These are phyloP conservation scores for Arctopsyche grandis DNA, from an alignment of 1,140 invertebrate species.

Conservation along the genomic window DNA sequence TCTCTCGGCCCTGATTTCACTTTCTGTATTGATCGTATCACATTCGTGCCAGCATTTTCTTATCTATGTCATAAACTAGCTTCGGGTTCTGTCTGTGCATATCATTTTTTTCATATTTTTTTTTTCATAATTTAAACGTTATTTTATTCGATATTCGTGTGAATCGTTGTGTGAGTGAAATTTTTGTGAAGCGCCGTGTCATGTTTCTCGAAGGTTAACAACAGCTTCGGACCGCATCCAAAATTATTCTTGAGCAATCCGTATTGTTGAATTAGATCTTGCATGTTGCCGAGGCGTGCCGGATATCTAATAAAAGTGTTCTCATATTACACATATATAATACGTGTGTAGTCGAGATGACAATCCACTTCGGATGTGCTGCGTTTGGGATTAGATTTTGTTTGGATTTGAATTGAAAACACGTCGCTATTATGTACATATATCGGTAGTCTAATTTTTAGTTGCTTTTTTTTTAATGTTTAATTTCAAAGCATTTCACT, in stretches of 20 bases:
- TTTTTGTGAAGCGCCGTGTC: neutral
- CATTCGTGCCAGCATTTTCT: neutral
- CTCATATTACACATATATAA: neutral
- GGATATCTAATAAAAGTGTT: constrained; percentile 18
- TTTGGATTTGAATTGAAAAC: neutral
- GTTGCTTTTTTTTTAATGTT: neutral
- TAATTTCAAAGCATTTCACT: neutral
- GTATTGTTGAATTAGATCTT: neutral
- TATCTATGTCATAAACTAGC: neutral
- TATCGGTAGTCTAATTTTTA: neutral
- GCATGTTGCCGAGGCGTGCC: neutral
- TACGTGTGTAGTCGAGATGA: neutral
- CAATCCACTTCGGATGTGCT: neutral
- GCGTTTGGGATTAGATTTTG: neutral
- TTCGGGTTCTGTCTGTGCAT: neutral
- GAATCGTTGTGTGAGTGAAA: neutral
- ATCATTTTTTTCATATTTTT: neutral
- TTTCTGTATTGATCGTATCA: constrained; percentile 26
- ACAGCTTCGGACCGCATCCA: neutral
- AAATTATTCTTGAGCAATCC: constrained; percentile 20
- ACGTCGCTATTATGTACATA: neutral
- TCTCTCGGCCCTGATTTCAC: constrained; percentile 25
- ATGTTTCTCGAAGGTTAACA: constrained; percentile 6
- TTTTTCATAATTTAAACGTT: too few species aligned
- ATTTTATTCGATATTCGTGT: too few species aligned